Base-by-base conservation (phyloP, 1,140 invertebrate species). In the Aricia agestis region DNA sequence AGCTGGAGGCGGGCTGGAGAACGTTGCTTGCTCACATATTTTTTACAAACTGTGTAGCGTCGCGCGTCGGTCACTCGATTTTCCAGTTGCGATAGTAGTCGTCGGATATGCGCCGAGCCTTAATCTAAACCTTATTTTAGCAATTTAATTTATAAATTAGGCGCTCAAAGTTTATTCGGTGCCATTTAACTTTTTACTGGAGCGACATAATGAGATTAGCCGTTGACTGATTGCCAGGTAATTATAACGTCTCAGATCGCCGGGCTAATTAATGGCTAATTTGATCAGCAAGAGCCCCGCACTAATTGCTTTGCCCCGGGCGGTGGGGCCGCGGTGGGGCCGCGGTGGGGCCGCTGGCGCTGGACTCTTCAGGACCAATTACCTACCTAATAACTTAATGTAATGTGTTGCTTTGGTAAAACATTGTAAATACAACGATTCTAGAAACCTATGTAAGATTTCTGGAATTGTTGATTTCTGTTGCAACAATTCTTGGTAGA, bases 171-270 rank as follows among this genome's bases (percentile, higher is more conserved):
- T 52, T 59, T 59, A 6, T 19, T 63, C 18, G 11, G 5, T 1
- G 59, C 17, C 59, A 63, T 63, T 63, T 63, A 63, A 63, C 17
- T 63, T 63, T 19, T 63, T 25, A 19, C 59, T 25, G 10, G 17
- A 67, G 36, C n/a, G 41, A 45, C 36, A 67, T 2, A 67, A 67
- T 67, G 32, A 41, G 66, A 42, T 67, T 67, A 19, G 41, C 66
- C 36, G 36, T 67, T 45, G 36, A 67, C 32, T 67, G 66, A 45
- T 42, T 42, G 36, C 59, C 42, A 45, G 66, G 17, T 67, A 67
- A 67, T 67, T 67, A 67, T 67, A 67, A 45, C 66, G 32, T 42
- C 42, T 45, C 66, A 67, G 66, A 42, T 67, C 66, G 42, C 66
- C 13, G n/a, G n/a, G 36, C 42, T 42, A 42, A 45, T 67, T 45